These are phyloP conservation scores for Patella caerulea DNA, from an alignment of 2,888 invertebrate species.

Conservation along the genomic window DNA sequence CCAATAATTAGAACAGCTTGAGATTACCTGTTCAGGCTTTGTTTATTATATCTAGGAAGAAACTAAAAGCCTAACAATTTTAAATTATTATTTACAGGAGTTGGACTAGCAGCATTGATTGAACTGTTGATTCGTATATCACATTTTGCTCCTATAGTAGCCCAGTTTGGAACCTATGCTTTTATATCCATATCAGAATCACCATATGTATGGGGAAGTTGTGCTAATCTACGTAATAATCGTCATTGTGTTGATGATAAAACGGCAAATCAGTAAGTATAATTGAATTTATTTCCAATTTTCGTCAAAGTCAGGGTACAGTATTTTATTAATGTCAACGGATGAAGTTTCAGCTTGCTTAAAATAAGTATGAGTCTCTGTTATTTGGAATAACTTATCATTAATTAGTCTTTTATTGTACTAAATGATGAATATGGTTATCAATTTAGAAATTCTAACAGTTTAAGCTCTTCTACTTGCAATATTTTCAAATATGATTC, in stretches of 20 bases:
- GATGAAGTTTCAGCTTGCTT: no score
- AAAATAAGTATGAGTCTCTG: no score
- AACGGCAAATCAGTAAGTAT: conserved; percentile 27
- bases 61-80: no score
- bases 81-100: conserved; percentile 42
- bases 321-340: not conserved
- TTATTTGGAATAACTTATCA: no score
- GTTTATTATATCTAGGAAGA: no score
- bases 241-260: conserved; percentile 33
- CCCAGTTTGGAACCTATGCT: conserved; percentile 62
- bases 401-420: no score
- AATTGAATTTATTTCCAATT: not conserved
- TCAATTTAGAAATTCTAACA: no score
- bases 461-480: no score
- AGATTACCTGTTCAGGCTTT: no score
- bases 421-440: no score
- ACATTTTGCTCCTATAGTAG: conserved; percentile 56
- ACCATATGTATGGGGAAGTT: conserved; percentile 55
- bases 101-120: conserved; percentile 57
- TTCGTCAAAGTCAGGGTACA: not conserved
- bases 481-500: no score
- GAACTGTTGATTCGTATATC: conserved; percentile 57
- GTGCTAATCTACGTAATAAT: conserved; percentile 45
- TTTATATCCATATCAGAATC: conserved; percentile 56
- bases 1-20: no score